Evolutionary conservation across 2,888 invertebrate genomes (phyloP), one percentile per base, ranked within the genome.

Genomic region (Clostera curtula): DNA sequence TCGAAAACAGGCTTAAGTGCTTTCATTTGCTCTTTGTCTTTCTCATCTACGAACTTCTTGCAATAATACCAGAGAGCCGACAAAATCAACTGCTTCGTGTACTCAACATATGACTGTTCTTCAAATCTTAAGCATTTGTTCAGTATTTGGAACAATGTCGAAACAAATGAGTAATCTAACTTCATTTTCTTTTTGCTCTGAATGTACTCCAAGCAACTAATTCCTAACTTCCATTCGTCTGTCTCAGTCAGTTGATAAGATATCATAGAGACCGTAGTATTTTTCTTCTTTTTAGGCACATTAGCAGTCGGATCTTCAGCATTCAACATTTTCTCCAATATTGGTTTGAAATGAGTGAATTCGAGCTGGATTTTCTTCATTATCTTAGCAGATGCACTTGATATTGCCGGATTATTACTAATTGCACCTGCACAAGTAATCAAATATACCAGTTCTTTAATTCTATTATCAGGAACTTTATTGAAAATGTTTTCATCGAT

Each of bases 31-130:
- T 74, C 70, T 23, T 62, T 64, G 5, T 85, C 79, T 5, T 61
- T 67, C 14, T 67, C 62, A 23, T 74, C 60, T 1, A 76, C 72
- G 37, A 88, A 76, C 50, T 88, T 88, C 48, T 87, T 85, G 45
- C 90, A 91, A 50, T 88, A 90, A 56, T 91, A 89, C 60, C 93
- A 85, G 14, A 97, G 84, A 1, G 89, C 88, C 0, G 93, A 91
- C 0, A 98, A 74, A 10, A 95, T 83, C 8, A 97, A 74, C 58
- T 97, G 97, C 63, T 96, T 96, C 0, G 92, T 88, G 59, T 97
- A 97, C 62, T 97, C 97, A 0, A 93, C 88, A 9, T 89, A 87
- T 1, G 89, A 88, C 52, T 94, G 93, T 41, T 93, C 92, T 52
- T 95, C 95, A 47, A 93, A 89, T 36, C 90, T 86, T 19, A 96